A percentile compares a stretch with the other conserved stretches of the same genome.
Evolutionary conservation across 2,888 invertebrate genomes (phyloP).

Genomic region (Machimus atricapillus): DNA sequence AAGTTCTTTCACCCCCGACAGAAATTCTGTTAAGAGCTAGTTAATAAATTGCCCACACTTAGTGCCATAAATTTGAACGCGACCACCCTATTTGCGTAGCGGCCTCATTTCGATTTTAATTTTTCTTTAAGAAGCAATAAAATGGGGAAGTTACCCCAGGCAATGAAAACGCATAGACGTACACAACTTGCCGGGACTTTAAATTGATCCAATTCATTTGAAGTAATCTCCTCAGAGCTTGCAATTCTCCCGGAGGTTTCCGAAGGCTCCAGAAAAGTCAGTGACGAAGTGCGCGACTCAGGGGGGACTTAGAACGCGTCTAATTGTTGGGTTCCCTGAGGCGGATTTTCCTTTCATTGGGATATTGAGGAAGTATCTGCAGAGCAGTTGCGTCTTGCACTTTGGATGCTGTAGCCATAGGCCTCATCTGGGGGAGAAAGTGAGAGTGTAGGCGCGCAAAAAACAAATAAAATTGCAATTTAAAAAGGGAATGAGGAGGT

Average conservation of each 20-base stretch:
- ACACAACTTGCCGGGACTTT: background rate
- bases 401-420: background rate
- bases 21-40: background rate
- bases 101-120: background rate
- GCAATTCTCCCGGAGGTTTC: background rate
- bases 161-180: background rate
- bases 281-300: conserved; percentile 6
- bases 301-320: background rate
- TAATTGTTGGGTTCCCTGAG: conserved; percentile 20
- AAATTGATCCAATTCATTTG: conserved; percentile 43
- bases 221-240: conserved; percentile 29
- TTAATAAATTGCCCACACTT: background rate
- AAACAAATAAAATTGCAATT: conserved; percentile 45
- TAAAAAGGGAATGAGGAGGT: conserved; percentile 37
- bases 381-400: background rate
- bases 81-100: background rate
- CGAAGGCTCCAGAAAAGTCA: background rate
- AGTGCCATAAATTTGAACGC: background rate
- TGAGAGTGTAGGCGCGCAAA: conserved; percentile 5
- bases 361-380: background rate
- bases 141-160: background rate
- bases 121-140: background rate
- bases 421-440: background rate
- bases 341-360: conserved; percentile 36
- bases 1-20: background rate